These are phyloP conservation scores for Tachina grossa DNA, from an alignment of 2,888 invertebrate genomes.

Conservation along the genomic window DNA sequence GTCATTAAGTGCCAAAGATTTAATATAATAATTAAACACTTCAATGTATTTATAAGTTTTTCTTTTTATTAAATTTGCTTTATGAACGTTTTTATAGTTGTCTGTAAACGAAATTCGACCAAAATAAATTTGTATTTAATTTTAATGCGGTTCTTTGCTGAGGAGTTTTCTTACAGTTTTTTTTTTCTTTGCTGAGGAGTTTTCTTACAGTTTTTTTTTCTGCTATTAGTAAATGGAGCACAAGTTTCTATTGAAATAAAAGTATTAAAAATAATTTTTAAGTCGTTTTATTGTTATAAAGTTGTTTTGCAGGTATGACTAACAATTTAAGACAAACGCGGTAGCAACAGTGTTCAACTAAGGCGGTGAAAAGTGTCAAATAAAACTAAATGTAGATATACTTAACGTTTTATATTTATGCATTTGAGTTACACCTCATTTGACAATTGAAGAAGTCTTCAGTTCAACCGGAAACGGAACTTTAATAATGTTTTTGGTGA, in stretches of 20 bases:
- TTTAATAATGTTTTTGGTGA: conserved; percentile 40
- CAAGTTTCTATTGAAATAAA: neutral
- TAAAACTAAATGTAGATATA: neutral
- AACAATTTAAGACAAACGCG: too few relatives aligned
- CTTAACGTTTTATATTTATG: neutral
- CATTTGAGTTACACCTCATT: conserved; percentile 36
- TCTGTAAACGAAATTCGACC: conserved; percentile 34
- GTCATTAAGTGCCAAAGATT: conserved; percentile 49
- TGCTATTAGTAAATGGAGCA: neutral
- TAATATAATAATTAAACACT: conserved; percentile 39
- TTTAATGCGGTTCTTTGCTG: neutral
- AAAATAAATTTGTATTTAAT: conserved; percentile 11
- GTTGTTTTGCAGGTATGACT: neutral
- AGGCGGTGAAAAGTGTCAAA: neutral
- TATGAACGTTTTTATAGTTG: conserved; percentile 20
- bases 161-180: neutral
- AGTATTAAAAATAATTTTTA: conserved; percentile 5
- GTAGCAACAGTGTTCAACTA: too few relatives aligned
- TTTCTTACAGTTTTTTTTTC: neutral
- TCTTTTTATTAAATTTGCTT: conserved; percentile 4
- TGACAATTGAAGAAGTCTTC: neutral
- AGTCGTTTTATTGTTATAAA: neutral
- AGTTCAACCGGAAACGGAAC: conserved; percentile 45
- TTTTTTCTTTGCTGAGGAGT: too few relatives aligned
- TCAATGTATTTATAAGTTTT: conserved; percentile 7